phyloP scores from a whole-genome alignment of 2,113 vertebrate species.

The Gobiocypris rarus region DNA sequence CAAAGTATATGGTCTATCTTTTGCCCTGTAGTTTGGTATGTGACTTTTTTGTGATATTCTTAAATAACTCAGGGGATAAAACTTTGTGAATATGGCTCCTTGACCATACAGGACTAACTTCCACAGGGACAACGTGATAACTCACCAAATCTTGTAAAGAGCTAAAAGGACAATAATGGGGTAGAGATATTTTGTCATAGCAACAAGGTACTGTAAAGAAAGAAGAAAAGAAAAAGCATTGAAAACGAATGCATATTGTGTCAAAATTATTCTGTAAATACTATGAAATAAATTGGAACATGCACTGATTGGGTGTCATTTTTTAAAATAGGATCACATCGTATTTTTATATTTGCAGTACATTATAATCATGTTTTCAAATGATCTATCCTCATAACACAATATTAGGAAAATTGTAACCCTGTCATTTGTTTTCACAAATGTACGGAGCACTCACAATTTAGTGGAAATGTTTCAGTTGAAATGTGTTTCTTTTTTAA shows the following conservation, averaged over 20 bases:
- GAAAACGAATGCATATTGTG: conserved; percentile 52
- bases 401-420: too few relatives aligned
- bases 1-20: conserved; percentile 35
- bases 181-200: conserved; percentile 60
- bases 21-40: conserved; percentile 44
- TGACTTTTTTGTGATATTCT: conserved; percentile 56
- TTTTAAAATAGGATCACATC: background rate
- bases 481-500: too few relatives aligned
- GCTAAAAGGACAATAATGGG: conserved; percentile 57
- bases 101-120: conserved; percentile 40
- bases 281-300: conserved; percentile 73
- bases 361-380: background rate
- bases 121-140: conserved; percentile 61
- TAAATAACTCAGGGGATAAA: conserved; percentile 69
- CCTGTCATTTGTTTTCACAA: too few relatives aligned
- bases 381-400: too few relatives aligned
- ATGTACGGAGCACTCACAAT: too few relatives aligned
- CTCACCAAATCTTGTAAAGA: conserved; percentile 56
- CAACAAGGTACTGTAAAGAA: conserved; percentile 59
- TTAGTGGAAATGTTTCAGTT: too few relatives aligned
- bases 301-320: conserved; percentile 64
- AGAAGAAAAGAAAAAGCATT: conserved; percentile 43
- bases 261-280: conserved; percentile 75
- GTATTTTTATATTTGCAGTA: background rate
- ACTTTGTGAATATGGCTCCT: conserved; percentile 69